phyloP scores from a whole-genome alignment of 2,888 invertebrate genomes.

The Taenaris catops region DNA sequence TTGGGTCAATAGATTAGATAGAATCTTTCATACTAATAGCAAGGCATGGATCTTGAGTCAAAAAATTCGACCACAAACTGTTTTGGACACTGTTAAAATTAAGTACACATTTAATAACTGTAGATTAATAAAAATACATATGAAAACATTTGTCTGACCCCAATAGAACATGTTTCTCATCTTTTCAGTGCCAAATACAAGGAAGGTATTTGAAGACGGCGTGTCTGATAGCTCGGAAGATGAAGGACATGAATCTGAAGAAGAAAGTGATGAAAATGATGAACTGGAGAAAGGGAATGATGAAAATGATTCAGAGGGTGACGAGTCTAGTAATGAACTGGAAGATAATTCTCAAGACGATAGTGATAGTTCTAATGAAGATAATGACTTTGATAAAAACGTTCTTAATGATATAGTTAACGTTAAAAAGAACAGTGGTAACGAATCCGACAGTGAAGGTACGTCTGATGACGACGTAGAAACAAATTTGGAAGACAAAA shows the following conservation, averaged over 20 bases:
- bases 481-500: too few relatives aligned
- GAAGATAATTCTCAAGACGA: constrained; percentile 23
- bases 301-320: constrained; percentile 6
- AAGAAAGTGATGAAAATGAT: constrained; percentile 35
- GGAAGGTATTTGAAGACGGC: constrained; percentile 58
- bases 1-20: too few relatives aligned
- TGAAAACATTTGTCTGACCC: too few relatives aligned
- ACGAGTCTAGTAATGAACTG: constrained; percentile 18
- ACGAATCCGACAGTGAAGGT: too few relatives aligned
- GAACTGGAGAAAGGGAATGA: constrained; percentile 30
- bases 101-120: too few relatives aligned
- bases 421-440: too few relatives aligned
- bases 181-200: constrained; percentile 57
- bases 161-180: neutral
- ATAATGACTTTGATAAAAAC: constrained; percentile 40
- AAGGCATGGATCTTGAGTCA: too few relatives aligned
- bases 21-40: too few relatives aligned
- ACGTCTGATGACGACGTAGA: too few relatives aligned
- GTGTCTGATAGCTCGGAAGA: constrained; percentile 60
- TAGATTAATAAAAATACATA: too few relatives aligned
- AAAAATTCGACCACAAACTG: too few relatives aligned
- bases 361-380: constrained; percentile 28
- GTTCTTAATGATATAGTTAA: constrained; percentile 31
- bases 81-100: too few relatives aligned
- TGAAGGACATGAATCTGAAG: constrained; percentile 41